These are phyloP conservation scores for Acyrthosiphon pisum DNA, from an alignment of 1,140 invertebrate species.

Conservation along the genomic window DNA sequence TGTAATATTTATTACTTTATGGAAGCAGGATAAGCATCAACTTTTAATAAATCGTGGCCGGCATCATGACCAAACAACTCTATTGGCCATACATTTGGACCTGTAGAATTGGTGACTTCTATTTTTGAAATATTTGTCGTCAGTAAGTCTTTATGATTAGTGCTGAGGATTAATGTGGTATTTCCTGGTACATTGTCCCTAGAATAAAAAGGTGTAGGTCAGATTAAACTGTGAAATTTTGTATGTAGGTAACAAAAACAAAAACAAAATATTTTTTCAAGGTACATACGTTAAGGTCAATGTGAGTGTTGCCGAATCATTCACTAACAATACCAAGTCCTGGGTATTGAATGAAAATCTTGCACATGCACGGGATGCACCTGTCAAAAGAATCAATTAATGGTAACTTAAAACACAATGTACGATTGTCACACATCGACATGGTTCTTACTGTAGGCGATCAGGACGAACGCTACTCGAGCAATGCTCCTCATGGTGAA, in stretches of 20 bases:
- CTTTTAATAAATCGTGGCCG: slow-evolving; percentile 29
- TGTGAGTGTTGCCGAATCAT: not conserved
- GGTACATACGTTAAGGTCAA: slow-evolving; percentile 28
- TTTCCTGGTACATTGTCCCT: not conserved
- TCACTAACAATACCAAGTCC: slow-evolving; percentile 38
- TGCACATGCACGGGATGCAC: not conserved
- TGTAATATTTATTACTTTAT: not conserved
- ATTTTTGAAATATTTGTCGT: slow-evolving; percentile 11
- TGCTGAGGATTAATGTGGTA: not conserved
- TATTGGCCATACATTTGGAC: not conserved
- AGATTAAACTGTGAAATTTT: not conserved
- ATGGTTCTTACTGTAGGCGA: not conserved
- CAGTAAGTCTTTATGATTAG: slow-evolving; percentile 29
- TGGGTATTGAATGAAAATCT: slow-evolving; percentile 32
- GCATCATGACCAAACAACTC: slow-evolving; percentile 30
- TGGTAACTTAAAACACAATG: not conserved
- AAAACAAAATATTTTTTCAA: not conserved
- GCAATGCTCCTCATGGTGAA: not conserved
- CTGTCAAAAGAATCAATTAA: not conserved
- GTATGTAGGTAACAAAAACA: not conserved
- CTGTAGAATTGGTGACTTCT: not conserved
- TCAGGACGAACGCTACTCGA: not conserved
- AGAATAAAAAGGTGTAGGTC: not conserved
- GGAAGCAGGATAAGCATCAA: not conserved
- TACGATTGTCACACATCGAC: not conserved